Base-by-base conservation (phyloP, 2,888 invertebrate genomes). In the Adelognathus sp. region DNA sequence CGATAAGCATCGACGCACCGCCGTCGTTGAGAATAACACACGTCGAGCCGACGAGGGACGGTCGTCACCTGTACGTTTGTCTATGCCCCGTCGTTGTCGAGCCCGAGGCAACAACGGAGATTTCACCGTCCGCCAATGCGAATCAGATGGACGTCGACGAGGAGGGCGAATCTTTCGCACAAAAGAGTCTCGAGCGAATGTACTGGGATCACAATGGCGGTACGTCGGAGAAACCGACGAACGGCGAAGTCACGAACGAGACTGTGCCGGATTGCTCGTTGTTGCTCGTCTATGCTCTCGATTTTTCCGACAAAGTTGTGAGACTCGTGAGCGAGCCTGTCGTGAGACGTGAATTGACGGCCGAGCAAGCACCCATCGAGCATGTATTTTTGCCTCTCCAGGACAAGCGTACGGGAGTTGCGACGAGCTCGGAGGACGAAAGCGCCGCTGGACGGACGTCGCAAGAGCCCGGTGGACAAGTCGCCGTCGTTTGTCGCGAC, bases 401-500 rank as follows among this genome's bases (percentile, higher is more conserved):
- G 58, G 91, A 90, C 1, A 89, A 88, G 50, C 81, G 83, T 11
- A 83, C 85, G 61, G 63, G n/a, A n/a, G n/a, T n/a, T n/a, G n/a
- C 27, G n/a, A 21, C 24, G 66, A 73, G 31, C 11, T 21, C 24
- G 60, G 50, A 9, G 50, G 72, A 61, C 29, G 76, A 76, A 7
- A 78, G 44, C 14, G 29, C 56, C 21, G 74, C 24, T 58, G n/a
- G n/a, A n/a, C 58, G 76, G 52, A 29, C 81, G 80, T 16, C 80
- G 77, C 24, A 58, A 50, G 85, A 84, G 67, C 88, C 89, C 0
- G 75, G 81, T 18, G 92, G 95, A 58, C 94, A 95, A 50, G 94
- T 95, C 70, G 95, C 96, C 11, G 92, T 95, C 50, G 96, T 97
- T 11, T 96, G 96, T 80, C 93, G 93, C 1, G 96, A 96, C 88